Evolutionary conservation across 1,140 invertebrate species (phyloP), one percentile per base, ranked within the genome.

Genomic region (Pollicipes pollicipes): DNA sequence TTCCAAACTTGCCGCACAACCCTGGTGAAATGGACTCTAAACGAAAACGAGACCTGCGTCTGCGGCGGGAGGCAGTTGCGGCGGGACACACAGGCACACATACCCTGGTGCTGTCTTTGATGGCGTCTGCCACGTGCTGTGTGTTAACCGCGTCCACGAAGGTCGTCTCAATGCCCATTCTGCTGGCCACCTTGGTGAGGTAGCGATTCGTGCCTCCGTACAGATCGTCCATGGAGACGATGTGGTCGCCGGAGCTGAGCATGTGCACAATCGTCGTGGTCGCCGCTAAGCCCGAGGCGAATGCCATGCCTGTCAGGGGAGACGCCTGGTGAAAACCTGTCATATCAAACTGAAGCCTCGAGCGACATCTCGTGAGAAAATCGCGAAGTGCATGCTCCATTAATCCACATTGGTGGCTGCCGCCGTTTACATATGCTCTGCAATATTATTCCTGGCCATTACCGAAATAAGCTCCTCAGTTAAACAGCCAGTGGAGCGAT

Each of bases 191-290:
- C 30, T 81, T 79, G 31, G 83, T 77, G 73, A 88, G 84, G 71
- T 81, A 85, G 64, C 85, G 78, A 73, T 86, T 85, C 4, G 94
- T 97, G 26, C 94, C 97, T 70, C 96, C 97, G 78, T 99, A 99
- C 13, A 98, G 82, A 82, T 99, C 95, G 81, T 98, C 92, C 73
- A 90, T 88, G 72, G 87, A 88, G 37, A 99, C 77, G 8, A 99
- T 84, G 78, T 98, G 93, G 80, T 99, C 95, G 0, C 96, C 96
- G 73, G 81, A 73, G 69, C 85, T 86, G 0, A 99, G 80, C 69
- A 97, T 78, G 68, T 89, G 84, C 0, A 86, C 81, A 0, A 98
- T 78, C 3, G 87, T 85, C 1, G 87, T 89, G 0, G 86, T 89
- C 0, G 95, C 88, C 31, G 92, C 95, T 30, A 98, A 81, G 29